Conservation (phyloP, 2,113 vertebrate species). For the Ciconia stormi region DNA sequence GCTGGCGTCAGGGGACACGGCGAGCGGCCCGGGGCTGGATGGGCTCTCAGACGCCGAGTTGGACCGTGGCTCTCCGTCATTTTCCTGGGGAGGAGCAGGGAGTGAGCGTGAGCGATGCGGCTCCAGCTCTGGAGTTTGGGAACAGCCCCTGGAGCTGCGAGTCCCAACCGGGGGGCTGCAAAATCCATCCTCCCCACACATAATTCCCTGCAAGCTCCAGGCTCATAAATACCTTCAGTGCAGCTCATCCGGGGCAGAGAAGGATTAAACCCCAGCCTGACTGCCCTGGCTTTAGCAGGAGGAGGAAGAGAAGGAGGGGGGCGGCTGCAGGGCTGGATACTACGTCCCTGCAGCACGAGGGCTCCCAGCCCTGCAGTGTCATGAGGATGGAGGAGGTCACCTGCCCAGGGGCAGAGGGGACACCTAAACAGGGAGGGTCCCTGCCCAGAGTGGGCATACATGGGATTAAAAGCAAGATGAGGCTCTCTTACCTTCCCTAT, state of each 20-base stretch:
- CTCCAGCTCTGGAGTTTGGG: neutral
- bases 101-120: accelerated
- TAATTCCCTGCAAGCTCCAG: constrained; percentile 13
- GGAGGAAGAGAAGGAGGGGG: neutral
- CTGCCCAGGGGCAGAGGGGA: neutral
- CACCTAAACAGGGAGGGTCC: neutral
- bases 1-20: neutral
- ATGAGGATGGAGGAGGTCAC: neutral
- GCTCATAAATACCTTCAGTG: constrained; percentile 13
- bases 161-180: neutral
- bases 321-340: neutral
- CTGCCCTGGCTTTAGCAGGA: neutral
- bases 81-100: constrained; percentile 48
- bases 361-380: neutral
- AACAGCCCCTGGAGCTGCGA: accelerated
- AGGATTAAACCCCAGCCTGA: constrained; percentile 15
- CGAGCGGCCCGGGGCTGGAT: neutral
- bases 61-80: neutral
- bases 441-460: neutral
- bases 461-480: neutral
- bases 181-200: neutral
- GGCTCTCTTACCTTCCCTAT: constrained; percentile 84
- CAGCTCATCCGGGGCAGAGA: neutral
- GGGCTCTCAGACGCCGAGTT: neutral
- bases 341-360: neutral